Percentiles rank a stretch among this genome's conserved stretches.
These are phyloP conservation scores for Pteromalus puparum DNA, from an alignment of 1,140 invertebrate genomes.

Conservation along the genomic window DNA sequence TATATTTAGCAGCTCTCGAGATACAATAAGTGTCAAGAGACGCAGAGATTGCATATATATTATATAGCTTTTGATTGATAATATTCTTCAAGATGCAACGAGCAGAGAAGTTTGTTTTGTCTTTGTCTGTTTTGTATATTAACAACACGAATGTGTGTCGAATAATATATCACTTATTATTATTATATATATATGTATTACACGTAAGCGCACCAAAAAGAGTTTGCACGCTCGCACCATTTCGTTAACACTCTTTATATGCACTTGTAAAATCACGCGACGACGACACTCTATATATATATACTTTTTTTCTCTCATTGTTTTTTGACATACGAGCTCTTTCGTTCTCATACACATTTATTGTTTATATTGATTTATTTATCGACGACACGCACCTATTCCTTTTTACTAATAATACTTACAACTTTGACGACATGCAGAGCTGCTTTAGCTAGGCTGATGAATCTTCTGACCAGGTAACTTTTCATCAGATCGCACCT, in stretches of 20 bases:
- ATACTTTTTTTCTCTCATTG: slow-evolving; percentile 48
- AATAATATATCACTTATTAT: slow-evolving; percentile 44
- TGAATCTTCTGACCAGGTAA: slow-evolving; percentile 75
- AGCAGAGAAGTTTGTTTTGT: slow-evolving; percentile 45
- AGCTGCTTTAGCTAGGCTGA: slow-evolving; percentile 76
- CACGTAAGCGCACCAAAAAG: slow-evolving; percentile 49
- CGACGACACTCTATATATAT: slow-evolving; percentile 61
- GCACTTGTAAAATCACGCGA: slow-evolving; percentile 52
- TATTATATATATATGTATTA: slow-evolving; percentile 24
- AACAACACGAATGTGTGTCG: slow-evolving; percentile 43
- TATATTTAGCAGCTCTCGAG: background rate
- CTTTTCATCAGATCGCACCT: slow-evolving; percentile 73
- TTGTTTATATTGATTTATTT: slow-evolving; percentile 62
- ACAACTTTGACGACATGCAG: slow-evolving; percentile 76
- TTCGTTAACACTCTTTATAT: slow-evolving; percentile 37
- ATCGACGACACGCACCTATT: slow-evolving; percentile 67
- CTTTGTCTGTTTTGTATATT: slow-evolving; percentile 38
- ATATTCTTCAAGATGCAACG: slow-evolving; percentile 52
- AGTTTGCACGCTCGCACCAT: slow-evolving; percentile 54
- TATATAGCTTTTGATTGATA: background rate
- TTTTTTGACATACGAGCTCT: slow-evolving; percentile 28
- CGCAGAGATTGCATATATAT: background rate
- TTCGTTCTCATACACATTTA: background rate
- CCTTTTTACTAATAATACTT: slow-evolving; percentile 73
- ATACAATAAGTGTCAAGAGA: background rate